Conservation (phyloP, 2,797 vertebrate genomes). For the Mergus octosetaceus region DNA sequence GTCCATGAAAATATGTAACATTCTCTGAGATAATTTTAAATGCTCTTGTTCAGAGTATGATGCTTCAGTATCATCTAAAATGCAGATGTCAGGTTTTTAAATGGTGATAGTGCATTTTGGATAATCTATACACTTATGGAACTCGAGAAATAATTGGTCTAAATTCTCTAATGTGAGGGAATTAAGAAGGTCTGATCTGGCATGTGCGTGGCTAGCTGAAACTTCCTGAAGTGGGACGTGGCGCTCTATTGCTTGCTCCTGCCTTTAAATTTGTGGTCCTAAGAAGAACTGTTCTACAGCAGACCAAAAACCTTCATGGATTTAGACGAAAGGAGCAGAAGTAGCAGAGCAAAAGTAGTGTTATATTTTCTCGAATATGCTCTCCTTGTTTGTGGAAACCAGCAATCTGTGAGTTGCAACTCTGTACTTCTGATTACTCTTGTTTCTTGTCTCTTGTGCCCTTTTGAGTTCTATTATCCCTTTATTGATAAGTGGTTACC, state of each 20-base stretch:
- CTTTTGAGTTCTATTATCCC: neutral
- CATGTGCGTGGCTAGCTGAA: neutral
- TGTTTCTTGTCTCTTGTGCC: neutral
- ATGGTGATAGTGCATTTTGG: neutral
- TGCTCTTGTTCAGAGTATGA: neutral
- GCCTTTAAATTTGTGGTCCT: neutral
- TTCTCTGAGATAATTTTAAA: neutral
- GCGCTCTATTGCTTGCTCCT: neutral
- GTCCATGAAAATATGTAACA: rapidly evolving
- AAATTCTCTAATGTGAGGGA: neutral
- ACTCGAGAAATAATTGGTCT: neutral
- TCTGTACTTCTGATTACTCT: neutral
- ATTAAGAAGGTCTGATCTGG: neutral
- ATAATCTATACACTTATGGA: neutral
- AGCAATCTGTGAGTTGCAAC: neutral
- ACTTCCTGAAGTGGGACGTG: neutral
- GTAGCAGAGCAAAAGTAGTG: neutral
- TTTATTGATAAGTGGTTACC: neutral
- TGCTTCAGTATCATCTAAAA: neutral
- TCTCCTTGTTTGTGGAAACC: neutral
- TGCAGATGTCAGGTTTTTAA: neutral
- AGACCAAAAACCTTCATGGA: neutral
- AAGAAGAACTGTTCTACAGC: neutral
- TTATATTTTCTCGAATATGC: neutral
- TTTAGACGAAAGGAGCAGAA: neutral